phyloP scores from a whole-genome alignment of 2,113 vertebrate species.

The Colossoma macropomum region DNA sequence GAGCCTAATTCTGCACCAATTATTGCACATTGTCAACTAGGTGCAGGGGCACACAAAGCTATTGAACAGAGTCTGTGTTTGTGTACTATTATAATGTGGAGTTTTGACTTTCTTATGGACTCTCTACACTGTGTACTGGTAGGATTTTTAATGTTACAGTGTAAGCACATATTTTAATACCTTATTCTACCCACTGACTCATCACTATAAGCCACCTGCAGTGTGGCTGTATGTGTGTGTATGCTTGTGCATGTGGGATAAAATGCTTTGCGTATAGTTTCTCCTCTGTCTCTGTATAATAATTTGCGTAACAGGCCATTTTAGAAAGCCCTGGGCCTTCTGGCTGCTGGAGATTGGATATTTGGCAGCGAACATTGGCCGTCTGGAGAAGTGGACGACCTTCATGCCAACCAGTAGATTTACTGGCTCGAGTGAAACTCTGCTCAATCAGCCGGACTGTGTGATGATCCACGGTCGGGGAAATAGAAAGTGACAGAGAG shows the following conservation, averaged over 20 bases:
- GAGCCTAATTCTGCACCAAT: no score
- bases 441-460: conserved; percentile 15
- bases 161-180: conserved; percentile 37
- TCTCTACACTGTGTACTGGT: background rate
- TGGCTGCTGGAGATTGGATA: background rate
- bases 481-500: background rate
- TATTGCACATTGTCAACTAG: no score
- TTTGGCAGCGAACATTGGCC: conserved; percentile 27
- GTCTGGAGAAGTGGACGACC: conserved; percentile 45
- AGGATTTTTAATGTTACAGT: conserved; percentile 10
- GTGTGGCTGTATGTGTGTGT: conserved; percentile 17
- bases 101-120: background rate
- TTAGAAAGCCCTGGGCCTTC: background rate
- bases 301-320: conserved; percentile 17
- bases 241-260: background rate
- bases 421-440: conserved; percentile 46
- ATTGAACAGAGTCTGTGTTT: no score
- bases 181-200: conserved; percentile 31
- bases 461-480: background rate
- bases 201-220: conserved; percentile 38
- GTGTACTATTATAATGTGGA: background rate
- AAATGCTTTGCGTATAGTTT: background rate
- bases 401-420: conserved; percentile 38
- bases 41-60: no score
- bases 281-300: background rate